These are phyloP conservation scores for Pelodytes ibericus DNA, from an alignment of 2,797 vertebrate genomes.

Conservation along the genomic window DNA sequence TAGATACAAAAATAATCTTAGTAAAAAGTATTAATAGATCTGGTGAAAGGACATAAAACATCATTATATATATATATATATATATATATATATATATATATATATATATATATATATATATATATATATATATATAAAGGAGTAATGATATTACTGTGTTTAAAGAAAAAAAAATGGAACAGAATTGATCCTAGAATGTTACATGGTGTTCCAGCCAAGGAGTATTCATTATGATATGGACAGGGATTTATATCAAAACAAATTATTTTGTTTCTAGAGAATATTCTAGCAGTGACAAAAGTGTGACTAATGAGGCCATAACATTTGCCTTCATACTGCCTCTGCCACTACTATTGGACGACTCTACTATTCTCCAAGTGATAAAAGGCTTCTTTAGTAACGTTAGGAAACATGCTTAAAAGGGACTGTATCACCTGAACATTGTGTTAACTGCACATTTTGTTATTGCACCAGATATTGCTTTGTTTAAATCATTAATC, in stretches of 20 bases:
- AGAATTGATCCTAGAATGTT: background rate
- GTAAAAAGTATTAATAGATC: no score
- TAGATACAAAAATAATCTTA: no score
- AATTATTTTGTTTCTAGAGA: background rate
- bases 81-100: background rate
- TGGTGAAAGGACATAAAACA: no score
- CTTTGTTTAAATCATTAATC: no score
- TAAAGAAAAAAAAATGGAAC: no score
- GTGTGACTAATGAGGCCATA: background rate
- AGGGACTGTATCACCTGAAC: no score
- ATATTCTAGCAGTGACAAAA: background rate
- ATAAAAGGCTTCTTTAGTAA: background rate
- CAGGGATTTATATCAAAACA: background rate
- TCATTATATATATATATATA: background rate
- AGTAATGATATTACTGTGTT: background rate
- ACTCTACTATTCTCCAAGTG: background rate
- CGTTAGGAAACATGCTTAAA: no score
- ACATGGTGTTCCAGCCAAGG: background rate
- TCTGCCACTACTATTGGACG: background rate
- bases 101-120: background rate
- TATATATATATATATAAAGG: background rate
- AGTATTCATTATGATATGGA: background rate
- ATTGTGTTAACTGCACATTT: no score
- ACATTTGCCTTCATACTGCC: background rate
- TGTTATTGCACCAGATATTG: no score